Conservation (phyloP, 2,113 vertebrate species). For the Catharus fuscescens region DNA sequence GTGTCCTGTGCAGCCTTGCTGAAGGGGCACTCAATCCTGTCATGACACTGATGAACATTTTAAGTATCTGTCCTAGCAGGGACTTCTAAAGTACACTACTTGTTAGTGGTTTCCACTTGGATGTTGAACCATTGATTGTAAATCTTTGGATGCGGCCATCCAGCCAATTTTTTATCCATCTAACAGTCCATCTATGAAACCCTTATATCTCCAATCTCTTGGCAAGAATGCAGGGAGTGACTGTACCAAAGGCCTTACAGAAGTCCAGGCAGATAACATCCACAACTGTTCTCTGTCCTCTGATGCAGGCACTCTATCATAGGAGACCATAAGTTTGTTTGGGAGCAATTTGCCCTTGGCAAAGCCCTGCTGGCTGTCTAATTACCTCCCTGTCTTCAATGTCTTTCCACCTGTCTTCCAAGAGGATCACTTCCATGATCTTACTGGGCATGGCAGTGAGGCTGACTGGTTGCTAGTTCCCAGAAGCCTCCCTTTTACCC, state of each 20-base stretch:
- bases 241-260: background rate
- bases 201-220: background rate
- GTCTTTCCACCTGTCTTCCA: background rate
- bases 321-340: background rate
- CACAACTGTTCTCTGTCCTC: background rate
- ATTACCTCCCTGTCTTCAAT: fast-evolving
- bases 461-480: background rate
- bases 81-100: background rate
- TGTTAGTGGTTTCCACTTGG: background rate
- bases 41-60: background rate
- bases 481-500: background rate
- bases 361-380: background rate
- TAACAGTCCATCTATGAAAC: background rate
- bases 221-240: background rate
- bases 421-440: background rate
- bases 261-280: background rate
- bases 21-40: background rate
- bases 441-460: background rate
- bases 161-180: background rate
- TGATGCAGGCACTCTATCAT: too few species aligned
- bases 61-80: background rate
- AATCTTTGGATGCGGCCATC: background rate
- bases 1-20: background rate
- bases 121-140: background rate
- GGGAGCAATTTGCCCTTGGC: background rate